Evolutionary conservation across 2,113 vertebrate species (phyloP).

Genomic region (Sinocyclocheilus maitianheensis): DNA sequence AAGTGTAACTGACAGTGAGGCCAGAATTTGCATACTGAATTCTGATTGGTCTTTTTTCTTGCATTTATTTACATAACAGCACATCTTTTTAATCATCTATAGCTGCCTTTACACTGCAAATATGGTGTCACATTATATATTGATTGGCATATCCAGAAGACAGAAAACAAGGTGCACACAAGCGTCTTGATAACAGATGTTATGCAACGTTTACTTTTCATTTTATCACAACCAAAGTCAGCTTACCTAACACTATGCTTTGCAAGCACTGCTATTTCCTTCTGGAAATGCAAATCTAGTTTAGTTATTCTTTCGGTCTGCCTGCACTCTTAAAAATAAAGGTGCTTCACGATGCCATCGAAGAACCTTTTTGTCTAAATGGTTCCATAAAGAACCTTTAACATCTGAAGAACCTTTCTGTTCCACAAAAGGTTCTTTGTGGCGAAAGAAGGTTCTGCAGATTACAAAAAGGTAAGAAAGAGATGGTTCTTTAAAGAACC

Average conservation of each 20-base stretch:
- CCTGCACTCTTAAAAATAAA: not conserved
- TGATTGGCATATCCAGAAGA: not conserved
- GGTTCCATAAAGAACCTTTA: no score
- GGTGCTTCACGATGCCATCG: no score
- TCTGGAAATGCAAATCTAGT: not conserved
- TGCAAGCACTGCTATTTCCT: not conserved
- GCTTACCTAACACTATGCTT: not conserved
- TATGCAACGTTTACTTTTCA: conserved; percentile 14
- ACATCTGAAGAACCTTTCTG: no score
- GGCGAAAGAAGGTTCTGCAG: no score
- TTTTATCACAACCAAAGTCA: not conserved
- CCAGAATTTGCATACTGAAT: not conserved
- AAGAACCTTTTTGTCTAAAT: no score
- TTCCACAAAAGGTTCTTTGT: no score
- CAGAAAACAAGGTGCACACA: not conserved
- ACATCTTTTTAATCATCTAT: not conserved
- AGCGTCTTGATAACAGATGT: not conserved
- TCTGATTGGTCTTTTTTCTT: not conserved
- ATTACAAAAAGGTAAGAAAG: no score
- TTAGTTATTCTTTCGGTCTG: not conserved
- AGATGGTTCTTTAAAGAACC: no score
- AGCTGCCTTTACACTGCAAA: not conserved
- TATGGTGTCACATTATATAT: not conserved
- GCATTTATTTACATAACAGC: not conserved
- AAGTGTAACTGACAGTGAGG: not conserved